These are phyloP conservation scores for Brassicogethes aeneus DNA, from an alignment of 2,888 invertebrate genomes.

Conservation along the genomic window DNA sequence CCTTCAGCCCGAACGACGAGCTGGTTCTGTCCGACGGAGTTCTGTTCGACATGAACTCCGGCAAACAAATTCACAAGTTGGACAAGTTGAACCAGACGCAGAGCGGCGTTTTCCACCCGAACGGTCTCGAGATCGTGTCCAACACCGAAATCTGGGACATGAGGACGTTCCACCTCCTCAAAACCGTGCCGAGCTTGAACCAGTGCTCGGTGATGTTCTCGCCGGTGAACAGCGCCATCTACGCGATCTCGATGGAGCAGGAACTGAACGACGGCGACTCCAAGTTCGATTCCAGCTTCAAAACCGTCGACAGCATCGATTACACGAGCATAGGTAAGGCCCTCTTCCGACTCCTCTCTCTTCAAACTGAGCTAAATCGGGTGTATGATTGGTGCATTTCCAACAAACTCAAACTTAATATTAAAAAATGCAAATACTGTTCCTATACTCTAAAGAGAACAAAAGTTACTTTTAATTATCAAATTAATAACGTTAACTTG, in stretches of 20 bases:
- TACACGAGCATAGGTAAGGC: slow-evolving; percentile 83
- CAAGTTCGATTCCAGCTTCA: slow-evolving; percentile 85
- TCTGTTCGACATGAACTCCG: slow-evolving; percentile 83
- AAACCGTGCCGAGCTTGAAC: slow-evolving; percentile 90
- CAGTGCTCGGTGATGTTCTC: slow-evolving; percentile 86
- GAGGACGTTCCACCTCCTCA: slow-evolving; percentile 84
- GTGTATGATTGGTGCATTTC: too few relatives aligned
- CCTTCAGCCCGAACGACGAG: slow-evolving; percentile 90
- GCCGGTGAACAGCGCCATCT: slow-evolving; percentile 76
- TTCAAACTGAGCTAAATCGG: too few relatives aligned
- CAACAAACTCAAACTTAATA: too few relatives aligned
- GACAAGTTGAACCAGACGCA: slow-evolving; percentile 94
- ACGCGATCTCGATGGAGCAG: slow-evolving; percentile 74
- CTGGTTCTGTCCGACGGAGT: slow-evolving; percentile 94
- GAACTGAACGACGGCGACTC: slow-evolving; percentile 62
- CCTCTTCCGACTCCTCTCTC: too few relatives aligned
- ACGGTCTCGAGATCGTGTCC: slow-evolving; percentile 90
- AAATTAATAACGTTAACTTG: too few relatives aligned
- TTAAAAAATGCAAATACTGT: too few relatives aligned
- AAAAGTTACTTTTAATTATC: too few relatives aligned
- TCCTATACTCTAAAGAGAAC: too few relatives aligned
- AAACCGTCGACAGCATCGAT: slow-evolving; percentile 88
- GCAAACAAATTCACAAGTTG: slow-evolving; percentile 89
- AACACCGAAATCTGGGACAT: slow-evolving; percentile 99
- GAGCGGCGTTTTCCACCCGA: slow-evolving; percentile 94